These are phyloP conservation scores for Mythimna pallens DNA, from an alignment of 2,888 invertebrate genomes.

Conservation along the genomic window DNA sequence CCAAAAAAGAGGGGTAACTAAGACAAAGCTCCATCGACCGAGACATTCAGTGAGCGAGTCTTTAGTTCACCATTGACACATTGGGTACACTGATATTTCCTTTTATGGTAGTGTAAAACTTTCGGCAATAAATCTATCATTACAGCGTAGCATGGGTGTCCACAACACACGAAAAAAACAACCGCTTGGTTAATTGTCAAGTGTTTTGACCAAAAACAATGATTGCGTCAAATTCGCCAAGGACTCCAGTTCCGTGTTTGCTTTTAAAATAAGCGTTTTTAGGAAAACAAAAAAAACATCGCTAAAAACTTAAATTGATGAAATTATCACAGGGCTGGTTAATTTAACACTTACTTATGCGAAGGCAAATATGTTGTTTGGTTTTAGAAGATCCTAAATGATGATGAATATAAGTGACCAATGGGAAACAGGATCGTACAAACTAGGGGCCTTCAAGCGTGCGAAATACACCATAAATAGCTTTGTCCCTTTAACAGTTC, in stretches of 20 bases:
- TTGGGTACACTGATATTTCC: not conserved
- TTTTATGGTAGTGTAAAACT: not conserved
- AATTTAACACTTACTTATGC: conserved; percentile 33
- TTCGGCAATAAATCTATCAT: conserved; percentile 1
- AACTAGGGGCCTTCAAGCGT: too few relatives aligned
- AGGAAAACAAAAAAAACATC: not conserved
- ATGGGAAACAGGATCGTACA: too few relatives aligned
- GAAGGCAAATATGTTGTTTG: conserved; percentile 9
- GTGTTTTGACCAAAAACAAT: conserved; percentile 15
- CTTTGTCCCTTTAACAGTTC: too few relatives aligned
- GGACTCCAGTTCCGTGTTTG: conserved; percentile 49
- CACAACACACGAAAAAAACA: conserved; percentile 11
- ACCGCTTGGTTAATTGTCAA: conserved; percentile 20
- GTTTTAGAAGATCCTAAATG: too few relatives aligned
- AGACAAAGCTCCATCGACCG: not conserved
- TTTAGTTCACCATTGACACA: not conserved
- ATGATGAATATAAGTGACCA: too few relatives aligned
- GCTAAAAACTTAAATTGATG: conserved; percentile 16
- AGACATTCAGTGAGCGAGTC: not conserved
- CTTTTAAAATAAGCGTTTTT: conserved; percentile 23
- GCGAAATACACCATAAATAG: too few relatives aligned
- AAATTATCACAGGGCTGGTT: conserved; percentile 40
- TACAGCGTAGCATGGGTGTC: not conserved
- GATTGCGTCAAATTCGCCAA: conserved; percentile 31
- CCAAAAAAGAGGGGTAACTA: too few relatives aligned